These are phyloP conservation scores for Plumapathes pennacea DNA, from an alignment of 92 coral and sea anemone genomes.

Conservation along the genomic window DNA sequence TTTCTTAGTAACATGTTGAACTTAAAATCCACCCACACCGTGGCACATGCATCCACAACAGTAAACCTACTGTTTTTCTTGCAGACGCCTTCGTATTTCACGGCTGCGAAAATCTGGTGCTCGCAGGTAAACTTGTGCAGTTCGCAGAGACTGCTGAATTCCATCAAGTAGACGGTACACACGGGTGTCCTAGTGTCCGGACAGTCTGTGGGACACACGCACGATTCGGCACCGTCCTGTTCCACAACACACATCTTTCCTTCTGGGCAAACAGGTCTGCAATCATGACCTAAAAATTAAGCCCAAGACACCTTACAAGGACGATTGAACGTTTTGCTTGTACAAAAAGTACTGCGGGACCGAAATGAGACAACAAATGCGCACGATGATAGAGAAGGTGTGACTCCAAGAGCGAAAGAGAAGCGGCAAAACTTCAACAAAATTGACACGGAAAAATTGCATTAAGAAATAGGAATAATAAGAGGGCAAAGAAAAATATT, in stretches of 20 bases:
- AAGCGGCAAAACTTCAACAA: too few species aligned
- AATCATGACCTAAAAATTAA: too few species aligned
- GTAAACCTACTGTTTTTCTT: neutral
- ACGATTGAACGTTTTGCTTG: too few species aligned
- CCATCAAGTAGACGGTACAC: constrained; percentile 20
- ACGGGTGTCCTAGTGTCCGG: constrained; percentile 2
- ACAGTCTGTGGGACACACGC: constrained; percentile 16
- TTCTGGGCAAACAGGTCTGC: constrained; percentile 27
- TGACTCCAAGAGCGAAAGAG: too few species aligned
- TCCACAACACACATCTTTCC: constrained; percentile 36
- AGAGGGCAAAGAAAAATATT: too few species aligned
- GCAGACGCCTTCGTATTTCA: constrained; percentile 8
- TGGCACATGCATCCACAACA: neutral
- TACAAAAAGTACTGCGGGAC: too few species aligned
- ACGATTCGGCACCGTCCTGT: constrained; percentile 9
- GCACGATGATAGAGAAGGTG: too few species aligned
- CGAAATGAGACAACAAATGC: too few species aligned
- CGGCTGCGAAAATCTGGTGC: constrained; percentile 2
- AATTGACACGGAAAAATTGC: too few species aligned
- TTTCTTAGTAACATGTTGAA: neutral
- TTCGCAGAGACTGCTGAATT: constrained; percentile 32
- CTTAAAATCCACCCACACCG: neutral
- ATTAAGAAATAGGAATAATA: too few species aligned
- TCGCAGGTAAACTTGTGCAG: constrained; percentile 29
- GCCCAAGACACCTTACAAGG: too few species aligned